Percentiles rank a stretch among this genome's conserved stretches.
Evolutionary conservation across 2,797 vertebrate species (phyloP).

Genomic region (Limnodromus scolopaceus): DNA sequence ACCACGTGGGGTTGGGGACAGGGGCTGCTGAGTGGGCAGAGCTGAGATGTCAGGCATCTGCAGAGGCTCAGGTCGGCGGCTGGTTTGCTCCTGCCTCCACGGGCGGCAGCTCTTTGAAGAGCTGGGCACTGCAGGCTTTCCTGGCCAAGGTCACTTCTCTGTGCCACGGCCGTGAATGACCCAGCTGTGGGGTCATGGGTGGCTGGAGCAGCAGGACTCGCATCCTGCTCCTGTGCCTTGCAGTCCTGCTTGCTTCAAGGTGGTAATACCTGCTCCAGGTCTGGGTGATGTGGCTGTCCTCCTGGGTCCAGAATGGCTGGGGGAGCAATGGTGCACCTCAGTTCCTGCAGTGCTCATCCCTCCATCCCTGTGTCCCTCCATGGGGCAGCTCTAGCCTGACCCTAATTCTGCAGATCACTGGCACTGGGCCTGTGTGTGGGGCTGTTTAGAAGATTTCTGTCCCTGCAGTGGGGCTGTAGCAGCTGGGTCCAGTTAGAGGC

Average conservation of each 20-base stretch:
- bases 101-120: neutral
- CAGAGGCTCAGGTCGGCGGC: neutral
- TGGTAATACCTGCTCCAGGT: neutral
- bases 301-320: neutral
- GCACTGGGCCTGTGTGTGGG: fast-evolving
- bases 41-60: fast-evolving
- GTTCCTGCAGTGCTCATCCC: neutral
- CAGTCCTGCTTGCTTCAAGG: neutral
- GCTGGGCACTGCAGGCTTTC: neutral
- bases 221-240: neutral
- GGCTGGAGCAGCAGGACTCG: neutral
- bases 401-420: fast-evolving
- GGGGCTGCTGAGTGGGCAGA: neutral
- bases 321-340: fast-evolving
- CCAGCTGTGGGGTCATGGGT: neutral
- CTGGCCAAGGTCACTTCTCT: neutral
- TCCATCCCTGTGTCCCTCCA: fast-evolving
- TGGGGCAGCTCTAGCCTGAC: neutral
- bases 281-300: neutral
- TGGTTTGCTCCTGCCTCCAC: neutral
- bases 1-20: fast-evolving
- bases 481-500: neutral
- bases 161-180: fast-evolving
- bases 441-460: neutral
- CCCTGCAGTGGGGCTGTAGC: neutral